Evolutionary conservation across 2,888 invertebrate genomes (phyloP).

Genomic region (Parochlus steinenii): DNA sequence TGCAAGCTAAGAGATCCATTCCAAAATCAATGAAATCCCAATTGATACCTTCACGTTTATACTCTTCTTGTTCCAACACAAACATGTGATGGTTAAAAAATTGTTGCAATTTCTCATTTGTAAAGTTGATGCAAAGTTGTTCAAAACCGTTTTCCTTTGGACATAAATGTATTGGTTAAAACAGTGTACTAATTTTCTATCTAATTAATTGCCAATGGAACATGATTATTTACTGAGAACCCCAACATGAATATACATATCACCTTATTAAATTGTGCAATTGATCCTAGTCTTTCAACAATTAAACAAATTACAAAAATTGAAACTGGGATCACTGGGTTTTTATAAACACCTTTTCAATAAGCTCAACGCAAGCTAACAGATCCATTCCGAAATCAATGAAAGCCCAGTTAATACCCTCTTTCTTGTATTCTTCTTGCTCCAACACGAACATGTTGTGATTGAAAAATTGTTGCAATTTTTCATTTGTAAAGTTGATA

Average conservation of each 20-base stretch:
- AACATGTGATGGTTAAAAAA: slow-evolving; percentile 99
- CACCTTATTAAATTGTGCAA: slow-evolving; percentile 1
- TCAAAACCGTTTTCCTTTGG: slow-evolving; percentile 93
- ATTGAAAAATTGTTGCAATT: slow-evolving; percentile 96
- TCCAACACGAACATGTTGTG: slow-evolving; percentile 97
- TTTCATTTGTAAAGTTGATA: slow-evolving; percentile 97
- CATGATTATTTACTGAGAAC: neutral
- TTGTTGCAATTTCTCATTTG: slow-evolving; percentile 98
- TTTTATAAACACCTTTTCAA: slow-evolving; percentile 63
- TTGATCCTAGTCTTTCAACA: slow-evolving; percentile 9
- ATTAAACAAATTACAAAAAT: neutral
- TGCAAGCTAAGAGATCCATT: slow-evolving; percentile 96
- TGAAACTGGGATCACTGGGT: neutral
- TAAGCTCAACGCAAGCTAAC: slow-evolving; percentile 87
- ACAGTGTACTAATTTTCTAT: neutral
- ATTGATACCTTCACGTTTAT: slow-evolving; percentile 90
- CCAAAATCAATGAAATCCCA: slow-evolving; percentile 99
- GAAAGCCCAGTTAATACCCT: slow-evolving; percentile 91
- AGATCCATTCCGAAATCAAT: slow-evolving; percentile 97
- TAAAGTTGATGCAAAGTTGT: slow-evolving; percentile 99
- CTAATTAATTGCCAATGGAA: neutral
- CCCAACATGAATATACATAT: neutral
- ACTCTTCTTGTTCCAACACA: slow-evolving; percentile 98
- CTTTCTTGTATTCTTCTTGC: slow-evolving; percentile 90
- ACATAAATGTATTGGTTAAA: neutral